Evolutionary conservation across 2,888 invertebrate species (phyloP), one percentile per base, ranked within the genome.

Genomic region (Darwinula stevensoni): DNA sequence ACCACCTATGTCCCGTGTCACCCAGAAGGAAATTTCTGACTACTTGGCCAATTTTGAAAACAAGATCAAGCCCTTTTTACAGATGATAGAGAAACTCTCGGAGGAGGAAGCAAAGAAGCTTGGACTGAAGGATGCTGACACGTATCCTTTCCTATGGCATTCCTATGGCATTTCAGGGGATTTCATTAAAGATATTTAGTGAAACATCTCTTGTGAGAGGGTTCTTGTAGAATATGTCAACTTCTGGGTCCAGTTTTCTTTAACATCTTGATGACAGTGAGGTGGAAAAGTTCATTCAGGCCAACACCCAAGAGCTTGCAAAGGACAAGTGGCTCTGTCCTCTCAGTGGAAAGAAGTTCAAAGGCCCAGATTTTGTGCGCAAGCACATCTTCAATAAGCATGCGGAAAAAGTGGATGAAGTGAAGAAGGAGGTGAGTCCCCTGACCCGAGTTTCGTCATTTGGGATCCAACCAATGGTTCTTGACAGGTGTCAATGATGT

Each of bases 291-390:
- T 91, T 97, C 50, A 70, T 97, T 12, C 68, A 73, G 44, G 72
- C 84, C 1, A 97, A 97, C 49, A 88, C 88, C 0, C 80, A 94
- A 46, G 94, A 97, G 53, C 48, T 97, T 39, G 76, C 80, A 1
- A 88, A 88, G 48, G 97, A 94, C 49, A 97, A 97, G 45, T 97
- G 94, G 94, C 52, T 97, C 40, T 97, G 97, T 52, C 97, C 97
- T 0, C 56, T 97, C 5, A 91, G 88, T 34, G 94, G 94, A 2
- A 97, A 97, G 52, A 97, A 97, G 51, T 97, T 97, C 55, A 97
- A 94, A 50, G 69, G 94, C 0, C 91, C 94, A 0, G 94, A 97
- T 50, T 97, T 91, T 53, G 88, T 97, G 17, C 67, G 84, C 36
- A 99, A 97, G 49, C 97, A 97, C 50, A 86, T 97, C 39, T 75